Evolutionary conservation across 2,113 vertebrate genomes (phyloP).

Genomic region (Pheucticus melanocephalus): DNA sequence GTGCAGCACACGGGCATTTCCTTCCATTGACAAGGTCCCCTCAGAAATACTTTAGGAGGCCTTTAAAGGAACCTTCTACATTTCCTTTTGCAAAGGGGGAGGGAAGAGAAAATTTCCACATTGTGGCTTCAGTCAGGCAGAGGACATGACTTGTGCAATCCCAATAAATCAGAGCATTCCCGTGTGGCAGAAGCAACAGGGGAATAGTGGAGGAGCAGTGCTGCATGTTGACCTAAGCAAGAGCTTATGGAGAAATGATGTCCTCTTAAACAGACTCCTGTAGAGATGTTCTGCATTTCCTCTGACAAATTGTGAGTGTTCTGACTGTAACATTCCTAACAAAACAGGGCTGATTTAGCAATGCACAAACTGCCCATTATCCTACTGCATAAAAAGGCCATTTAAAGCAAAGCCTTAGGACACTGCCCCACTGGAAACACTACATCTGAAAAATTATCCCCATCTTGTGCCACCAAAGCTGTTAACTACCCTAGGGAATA

Average conservation of each 20-base stretch:
- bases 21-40: not conserved
- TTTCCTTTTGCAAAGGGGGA: slow-evolving; percentile 21
- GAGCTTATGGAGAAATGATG: slow-evolving; percentile 86
- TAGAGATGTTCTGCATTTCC: slow-evolving; percentile 78
- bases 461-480: slow-evolving; percentile 70
- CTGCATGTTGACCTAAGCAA: slow-evolving; percentile 77
- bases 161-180: slow-evolving; percentile 93
- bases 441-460: slow-evolving; percentile 77
- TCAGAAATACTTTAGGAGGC: not conserved
- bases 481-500: slow-evolving; percentile 72
- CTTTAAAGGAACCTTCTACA: slow-evolving; percentile 53
- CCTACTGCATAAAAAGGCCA: slow-evolving; percentile 81
- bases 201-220: slow-evolving; percentile 75
- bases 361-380: slow-evolving; percentile 85
- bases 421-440: slow-evolving; percentile 57
- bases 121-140: slow-evolving; percentile 84
- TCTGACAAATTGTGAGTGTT: slow-evolving; percentile 84
- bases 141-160: slow-evolving; percentile 85
- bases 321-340: slow-evolving; percentile 77
- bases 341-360: slow-evolving; percentile 84
- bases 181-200: slow-evolving; percentile 85
- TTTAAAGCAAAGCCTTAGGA: slow-evolving; percentile 80
- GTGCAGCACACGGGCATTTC: not conserved
- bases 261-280: slow-evolving; percentile 85
- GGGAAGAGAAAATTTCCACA: slow-evolving; percentile 72